Percentiles rank a stretch among this genome's conserved stretches.
Evolutionary conservation across 2,113 vertebrate species (phyloP).

Genomic region (Phyllopteryx taeniolatus): DNA sequence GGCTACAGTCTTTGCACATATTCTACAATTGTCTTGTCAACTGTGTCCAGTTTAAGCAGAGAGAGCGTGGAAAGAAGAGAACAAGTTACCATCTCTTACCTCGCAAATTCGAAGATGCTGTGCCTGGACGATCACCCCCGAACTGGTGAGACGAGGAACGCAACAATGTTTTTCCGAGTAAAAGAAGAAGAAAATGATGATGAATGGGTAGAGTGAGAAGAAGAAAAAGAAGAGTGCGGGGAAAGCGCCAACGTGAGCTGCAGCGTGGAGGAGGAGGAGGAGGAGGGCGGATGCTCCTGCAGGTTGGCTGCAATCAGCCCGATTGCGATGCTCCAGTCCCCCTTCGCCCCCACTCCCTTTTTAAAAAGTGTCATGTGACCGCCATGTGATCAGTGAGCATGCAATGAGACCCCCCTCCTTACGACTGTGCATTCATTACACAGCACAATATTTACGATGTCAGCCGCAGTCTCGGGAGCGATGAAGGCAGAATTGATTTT

Average conservation of each 20-base stretch:
- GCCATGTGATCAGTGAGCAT: conserved; percentile 3
- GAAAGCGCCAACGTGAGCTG: not conserved
- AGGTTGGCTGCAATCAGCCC: conserved; percentile 7
- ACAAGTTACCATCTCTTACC: conserved; percentile 54
- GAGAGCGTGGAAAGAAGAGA: not conserved
- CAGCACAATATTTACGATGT: not conserved
- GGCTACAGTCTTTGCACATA: not conserved
- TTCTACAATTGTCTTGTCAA: not conserved
- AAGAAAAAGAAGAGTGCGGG: not conserved
- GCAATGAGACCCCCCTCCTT: not conserved
- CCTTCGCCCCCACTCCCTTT: conserved; percentile 33
- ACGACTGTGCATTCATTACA: not conserved
- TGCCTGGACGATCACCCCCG: not conserved
- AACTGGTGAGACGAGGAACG: not conserved
- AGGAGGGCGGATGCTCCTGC: not conserved
- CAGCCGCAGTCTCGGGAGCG: not conserved
- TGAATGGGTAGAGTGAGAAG: not conserved
- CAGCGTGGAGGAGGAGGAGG: conserved; percentile 8
- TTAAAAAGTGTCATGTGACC: conserved; percentile 58
- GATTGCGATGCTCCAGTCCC: conserved; percentile 38
- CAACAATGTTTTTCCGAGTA: conserved; percentile 10
- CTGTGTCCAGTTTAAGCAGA: not conserved
- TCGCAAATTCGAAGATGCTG: not conserved
- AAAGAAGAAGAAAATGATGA: not conserved
- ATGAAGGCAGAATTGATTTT: not conserved